phyloP scores from a whole-genome alignment of 2,797 vertebrate genomes.

The Sitta carolinensis region DNA sequence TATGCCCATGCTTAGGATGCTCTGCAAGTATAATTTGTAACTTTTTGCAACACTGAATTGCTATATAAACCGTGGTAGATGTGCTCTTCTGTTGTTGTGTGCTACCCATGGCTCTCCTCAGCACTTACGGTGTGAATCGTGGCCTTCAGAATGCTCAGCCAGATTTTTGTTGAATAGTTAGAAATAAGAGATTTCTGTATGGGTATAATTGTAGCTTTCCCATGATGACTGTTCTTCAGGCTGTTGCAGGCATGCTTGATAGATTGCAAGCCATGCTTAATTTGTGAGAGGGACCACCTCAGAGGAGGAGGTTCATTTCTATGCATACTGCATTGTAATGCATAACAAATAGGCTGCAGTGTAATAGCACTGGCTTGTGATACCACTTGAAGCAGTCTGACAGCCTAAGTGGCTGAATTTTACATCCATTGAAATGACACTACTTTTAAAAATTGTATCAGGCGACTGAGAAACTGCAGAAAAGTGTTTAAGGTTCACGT shows the following conservation, averaged over 20 bases:
- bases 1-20: not conserved
- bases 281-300: not conserved
- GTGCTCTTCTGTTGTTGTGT: rapidly evolving
- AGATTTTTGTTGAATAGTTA: not conserved
- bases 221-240: too few species aligned
- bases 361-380: not conserved
- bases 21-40: not conserved
- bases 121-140: not conserved
- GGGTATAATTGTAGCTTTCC: not conserved
- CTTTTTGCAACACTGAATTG: not conserved
- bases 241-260: too few species aligned
- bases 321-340: not conserved
- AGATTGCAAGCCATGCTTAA: not conserved
- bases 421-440: not conserved
- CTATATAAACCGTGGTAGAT: not conserved
- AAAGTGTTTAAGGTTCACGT: rapidly evolving
- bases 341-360: not conserved
- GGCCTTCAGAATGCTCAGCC: not conserved
- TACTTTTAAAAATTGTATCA: not conserved
- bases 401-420: not conserved
- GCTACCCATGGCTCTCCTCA: not conserved
- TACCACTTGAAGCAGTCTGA: not conserved
- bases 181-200: not conserved
- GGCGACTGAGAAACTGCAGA: not conserved
- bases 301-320: not conserved